Conservation (phyloP, 1,140 invertebrate genomes). For the Dendrolimus punctatus region DNA sequence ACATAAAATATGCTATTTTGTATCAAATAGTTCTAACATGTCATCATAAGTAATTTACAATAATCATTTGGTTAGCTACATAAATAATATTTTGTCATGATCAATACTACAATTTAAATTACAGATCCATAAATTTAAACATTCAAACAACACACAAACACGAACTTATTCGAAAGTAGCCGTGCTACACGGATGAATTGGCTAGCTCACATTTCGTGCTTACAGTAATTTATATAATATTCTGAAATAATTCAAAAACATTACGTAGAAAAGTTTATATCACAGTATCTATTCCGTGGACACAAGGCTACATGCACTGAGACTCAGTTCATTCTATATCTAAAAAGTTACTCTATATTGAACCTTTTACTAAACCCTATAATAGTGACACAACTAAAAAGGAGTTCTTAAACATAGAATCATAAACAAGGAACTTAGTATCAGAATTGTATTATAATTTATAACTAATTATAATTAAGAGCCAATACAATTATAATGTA, state of each 20-base stretch:
- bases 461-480: not conserved
- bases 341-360: too few species aligned
- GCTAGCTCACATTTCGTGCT: too few species aligned
- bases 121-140: not conserved
- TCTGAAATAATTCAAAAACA: too few species aligned
- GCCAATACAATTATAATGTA: not conserved
- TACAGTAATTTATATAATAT: too few species aligned
- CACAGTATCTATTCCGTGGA: too few species aligned
- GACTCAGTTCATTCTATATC: too few species aligned
- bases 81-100: slow-evolving; percentile 31
- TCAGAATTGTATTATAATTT: slow-evolving; percentile 1
- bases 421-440: slow-evolving; percentile 10
- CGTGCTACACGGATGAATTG: too few species aligned
- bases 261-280: too few species aligned
- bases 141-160: not conserved
- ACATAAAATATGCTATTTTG: slow-evolving; percentile 16
- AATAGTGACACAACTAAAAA: too few species aligned
- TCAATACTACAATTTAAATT: slow-evolving; percentile 6
- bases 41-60: slow-evolving; percentile 11
- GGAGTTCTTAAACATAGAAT: slow-evolving; percentile 8
- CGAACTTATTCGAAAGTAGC: not conserved
- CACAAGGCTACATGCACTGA: too few species aligned
- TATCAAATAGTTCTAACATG: slow-evolving; percentile 10
- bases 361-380: too few species aligned
- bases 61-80: slow-evolving; percentile 38